Percentiles rank a stretch among this genome's conserved stretches.
phyloP scores from a whole-genome alignment of 2,888 invertebrate species.

The Calliphora vomitoria region DNA sequence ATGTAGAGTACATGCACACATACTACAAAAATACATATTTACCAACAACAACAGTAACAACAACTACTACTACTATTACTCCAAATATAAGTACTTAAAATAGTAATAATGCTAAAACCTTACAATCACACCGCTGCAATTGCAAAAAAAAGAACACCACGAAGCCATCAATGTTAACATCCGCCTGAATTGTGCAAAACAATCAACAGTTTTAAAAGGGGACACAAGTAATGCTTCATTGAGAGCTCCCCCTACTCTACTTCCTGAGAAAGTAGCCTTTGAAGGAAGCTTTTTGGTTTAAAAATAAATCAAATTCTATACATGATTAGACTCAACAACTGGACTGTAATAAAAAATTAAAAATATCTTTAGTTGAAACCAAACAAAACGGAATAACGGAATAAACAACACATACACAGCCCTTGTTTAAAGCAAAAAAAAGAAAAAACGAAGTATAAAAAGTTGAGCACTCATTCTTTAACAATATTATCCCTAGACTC shows the following conservation, averaged over 20 bases:
- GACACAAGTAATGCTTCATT: neutral
- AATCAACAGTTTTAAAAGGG: conserved; percentile 37
- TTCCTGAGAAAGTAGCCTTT: neutral
- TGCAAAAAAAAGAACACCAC: neutral
- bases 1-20: neutral
- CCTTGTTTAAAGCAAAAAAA: neutral
- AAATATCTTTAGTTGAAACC: conserved; percentile 30
- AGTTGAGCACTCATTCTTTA: conserved; percentile 13
- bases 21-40: neutral
- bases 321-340: conserved; percentile 42
- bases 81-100: neutral
- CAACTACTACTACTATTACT: neutral
- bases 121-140: conserved; percentile 3
- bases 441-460: neutral
- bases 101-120: conserved; percentile 18
- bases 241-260: neutral
- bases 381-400: neutral
- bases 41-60: conserved; percentile 19
- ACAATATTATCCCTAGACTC: conserved; percentile 24
- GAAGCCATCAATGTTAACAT: conserved; percentile 43
- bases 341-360: conserved; percentile 36
- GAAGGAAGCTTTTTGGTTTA: neutral
- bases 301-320: conserved; percentile 10
- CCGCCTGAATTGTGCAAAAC: neutral
- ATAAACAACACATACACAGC: conserved; percentile 16